Percentiles rank a stretch among this genome's conserved stretches.
Evolutionary conservation across 2,797 vertebrate genomes (phyloP).

Genomic region (Coluber constrictor): DNA sequence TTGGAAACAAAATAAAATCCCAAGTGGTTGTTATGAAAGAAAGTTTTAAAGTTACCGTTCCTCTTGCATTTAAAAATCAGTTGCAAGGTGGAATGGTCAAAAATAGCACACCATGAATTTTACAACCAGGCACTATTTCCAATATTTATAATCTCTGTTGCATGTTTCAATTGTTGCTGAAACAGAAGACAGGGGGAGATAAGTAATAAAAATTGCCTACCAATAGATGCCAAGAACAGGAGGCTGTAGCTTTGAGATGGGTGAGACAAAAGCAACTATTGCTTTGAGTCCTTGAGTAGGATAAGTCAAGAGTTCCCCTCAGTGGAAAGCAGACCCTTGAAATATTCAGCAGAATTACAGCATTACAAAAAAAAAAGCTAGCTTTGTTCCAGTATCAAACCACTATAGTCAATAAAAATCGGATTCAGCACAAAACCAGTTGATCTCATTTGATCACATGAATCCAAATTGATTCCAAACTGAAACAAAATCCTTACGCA

Average conservation of each 20-base stretch:
- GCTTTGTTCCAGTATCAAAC: background rate
- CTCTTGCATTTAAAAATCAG: background rate
- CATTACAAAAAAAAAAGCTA: background rate
- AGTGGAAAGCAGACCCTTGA: background rate
- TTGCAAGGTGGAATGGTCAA: background rate
- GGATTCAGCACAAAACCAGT: background rate
- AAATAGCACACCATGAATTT: background rate
- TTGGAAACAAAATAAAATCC: background rate
- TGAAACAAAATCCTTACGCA: background rate
- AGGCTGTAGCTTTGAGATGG: background rate
- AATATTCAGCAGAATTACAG: background rate
- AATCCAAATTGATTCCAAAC: background rate
- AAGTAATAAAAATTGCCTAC: background rate
- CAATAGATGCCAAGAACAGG: background rate
- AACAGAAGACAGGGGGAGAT: background rate
- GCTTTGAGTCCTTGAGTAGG: background rate
- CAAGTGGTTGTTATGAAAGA: background rate
- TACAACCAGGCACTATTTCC: background rate
- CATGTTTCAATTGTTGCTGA: background rate
- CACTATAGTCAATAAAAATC: background rate
- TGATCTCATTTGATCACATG: background rate
- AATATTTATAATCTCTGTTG: background rate
- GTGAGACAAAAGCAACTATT: background rate
- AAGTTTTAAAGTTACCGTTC: background rate
- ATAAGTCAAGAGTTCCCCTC: background rate